phyloP scores from a whole-genome alignment of 2,888 invertebrate species.

The Trileptium ribeirensis region DNA sequence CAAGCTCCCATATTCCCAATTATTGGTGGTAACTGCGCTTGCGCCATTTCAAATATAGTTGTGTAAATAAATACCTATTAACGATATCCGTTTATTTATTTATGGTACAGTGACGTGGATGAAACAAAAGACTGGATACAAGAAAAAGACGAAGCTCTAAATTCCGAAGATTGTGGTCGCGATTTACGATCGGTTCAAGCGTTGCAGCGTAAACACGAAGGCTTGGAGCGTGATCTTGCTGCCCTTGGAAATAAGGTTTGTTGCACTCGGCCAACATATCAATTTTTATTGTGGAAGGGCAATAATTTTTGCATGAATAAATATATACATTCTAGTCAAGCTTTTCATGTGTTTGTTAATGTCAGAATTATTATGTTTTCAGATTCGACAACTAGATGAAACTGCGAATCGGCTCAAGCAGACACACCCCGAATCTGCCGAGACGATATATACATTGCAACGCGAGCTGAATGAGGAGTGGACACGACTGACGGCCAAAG shows the following conservation, averaged over 20 bases:
- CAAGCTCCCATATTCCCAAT: no score
- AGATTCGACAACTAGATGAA: slow-evolving; percentile 88
- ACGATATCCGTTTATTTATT: no score
- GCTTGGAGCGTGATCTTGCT: slow-evolving; percentile 90
- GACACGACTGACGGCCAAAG: slow-evolving; percentile 88
- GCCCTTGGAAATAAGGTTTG: slow-evolving; percentile 83
- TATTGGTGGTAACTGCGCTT: no score
- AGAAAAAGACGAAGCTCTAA: slow-evolving; percentile 92
- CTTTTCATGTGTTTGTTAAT: no score
- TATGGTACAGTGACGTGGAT: slow-evolving; percentile 56
- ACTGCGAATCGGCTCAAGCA: slow-evolving; percentile 81
- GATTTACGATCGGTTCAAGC: slow-evolving; percentile 96
- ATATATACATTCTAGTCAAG: no score
- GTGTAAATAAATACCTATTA: no score
- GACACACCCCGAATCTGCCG: slow-evolving; percentile 95
- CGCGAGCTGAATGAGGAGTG: slow-evolving; percentile 96
- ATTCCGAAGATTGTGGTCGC: slow-evolving; percentile 87
- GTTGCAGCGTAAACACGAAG: slow-evolving; percentile 94
- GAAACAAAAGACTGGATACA: slow-evolving; percentile 72
- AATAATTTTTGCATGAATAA: no score
- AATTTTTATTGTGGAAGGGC: no score
- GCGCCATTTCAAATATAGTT: no score
- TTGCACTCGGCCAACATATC: neutral
- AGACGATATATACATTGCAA: slow-evolving; percentile 92
- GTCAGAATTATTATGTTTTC: slow-evolving; percentile 25